Base-by-base conservation (phyloP, 2,797 vertebrate genomes). In the Pachyuromys duprasi region DNA sequence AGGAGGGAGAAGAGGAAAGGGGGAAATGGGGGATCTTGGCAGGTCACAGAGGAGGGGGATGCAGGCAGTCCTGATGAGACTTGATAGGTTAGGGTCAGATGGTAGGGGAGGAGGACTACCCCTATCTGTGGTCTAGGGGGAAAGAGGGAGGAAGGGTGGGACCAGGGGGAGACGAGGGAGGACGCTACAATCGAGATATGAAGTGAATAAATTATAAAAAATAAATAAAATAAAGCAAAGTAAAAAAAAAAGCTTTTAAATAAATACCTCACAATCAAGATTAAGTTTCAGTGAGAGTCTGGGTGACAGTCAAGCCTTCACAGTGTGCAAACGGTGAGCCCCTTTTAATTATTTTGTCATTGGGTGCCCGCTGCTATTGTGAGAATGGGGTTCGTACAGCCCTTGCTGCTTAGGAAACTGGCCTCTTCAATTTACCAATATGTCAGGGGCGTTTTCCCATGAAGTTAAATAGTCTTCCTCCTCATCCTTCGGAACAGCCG, bases 381-480 rank as follows among this genome's bases (percentile, higher is more conserved):
- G 69, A 60, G 75, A 87, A 57, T 88, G 91, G 63, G 60, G 76
- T 49, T 74, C 83, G 20, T 14, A 22, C 15, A 0, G 57, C 15
- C 42, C n/a, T 74, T 33, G 49, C 63, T 36, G 6, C 69, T 78
- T 79, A 63, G 55, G 72, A 88, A 95, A 83, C 55, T 22, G 33
- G 69, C 62, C 69, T 95, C 81, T 94, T 89, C 39, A 13, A 89
- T 84, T 92, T 94, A 67, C 83, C 45, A 42, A 65, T 91, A 80
- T 17, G 22, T 95, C 91, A 93, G 80, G 89, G 79, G 90, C 91
- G 87, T 96, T 97, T 97, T n/a, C 39, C 94, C 91, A 89, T 62
- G 82, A 93, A 94, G 89, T 92, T 91, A 92, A 97, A 80, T 94
- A 83, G 93, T 91, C 82, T 95, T 93, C 86, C n/a, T 28, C 75